Evolutionary conservation across 2,888 invertebrate species (phyloP).

Genomic region (Papilio elwesi): DNA sequence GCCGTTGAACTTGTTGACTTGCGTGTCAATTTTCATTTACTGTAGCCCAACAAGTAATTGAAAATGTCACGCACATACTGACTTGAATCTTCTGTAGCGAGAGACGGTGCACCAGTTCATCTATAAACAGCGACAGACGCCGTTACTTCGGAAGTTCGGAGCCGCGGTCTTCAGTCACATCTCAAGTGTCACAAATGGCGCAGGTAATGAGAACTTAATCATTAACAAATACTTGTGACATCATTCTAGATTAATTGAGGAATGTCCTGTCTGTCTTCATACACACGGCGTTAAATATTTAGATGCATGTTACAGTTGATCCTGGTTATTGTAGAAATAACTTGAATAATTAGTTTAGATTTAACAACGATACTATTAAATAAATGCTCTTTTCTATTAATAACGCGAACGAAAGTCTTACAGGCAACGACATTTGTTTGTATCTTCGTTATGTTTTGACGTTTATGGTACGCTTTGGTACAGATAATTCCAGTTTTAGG

Average conservation of each 20-base stretch:
- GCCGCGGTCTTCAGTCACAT: slow-evolving; percentile 75
- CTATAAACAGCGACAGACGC: slow-evolving; percentile 76
- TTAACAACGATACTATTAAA: too few species aligned
- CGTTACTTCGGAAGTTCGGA: slow-evolving; percentile 77
- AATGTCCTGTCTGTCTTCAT: background rate
- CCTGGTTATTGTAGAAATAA: background rate
- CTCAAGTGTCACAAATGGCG: slow-evolving; percentile 72
- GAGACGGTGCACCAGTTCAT: slow-evolving; percentile 74
- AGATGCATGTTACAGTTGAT: background rate
- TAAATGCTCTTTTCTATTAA: too few species aligned
- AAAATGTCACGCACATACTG: too few species aligned
- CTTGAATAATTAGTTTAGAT: background rate
- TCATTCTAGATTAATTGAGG: too few species aligned
- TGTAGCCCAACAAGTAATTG: too few species aligned
- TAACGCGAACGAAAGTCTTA: too few species aligned
- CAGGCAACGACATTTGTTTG: too few species aligned
- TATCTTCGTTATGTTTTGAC: too few species aligned
- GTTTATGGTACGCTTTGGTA: too few species aligned
- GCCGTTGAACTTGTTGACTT: too few species aligned
- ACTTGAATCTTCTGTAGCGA: slow-evolving; percentile 56
- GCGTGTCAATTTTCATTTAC: too few species aligned
- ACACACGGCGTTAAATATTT: background rate
- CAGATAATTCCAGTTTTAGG: too few species aligned
- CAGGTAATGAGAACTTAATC: slow-evolving; percentile 59
- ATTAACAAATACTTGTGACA: background rate